Evolutionary conservation across 1,140 invertebrate species (phyloP).

Genomic region (Ips typographus): DNA sequence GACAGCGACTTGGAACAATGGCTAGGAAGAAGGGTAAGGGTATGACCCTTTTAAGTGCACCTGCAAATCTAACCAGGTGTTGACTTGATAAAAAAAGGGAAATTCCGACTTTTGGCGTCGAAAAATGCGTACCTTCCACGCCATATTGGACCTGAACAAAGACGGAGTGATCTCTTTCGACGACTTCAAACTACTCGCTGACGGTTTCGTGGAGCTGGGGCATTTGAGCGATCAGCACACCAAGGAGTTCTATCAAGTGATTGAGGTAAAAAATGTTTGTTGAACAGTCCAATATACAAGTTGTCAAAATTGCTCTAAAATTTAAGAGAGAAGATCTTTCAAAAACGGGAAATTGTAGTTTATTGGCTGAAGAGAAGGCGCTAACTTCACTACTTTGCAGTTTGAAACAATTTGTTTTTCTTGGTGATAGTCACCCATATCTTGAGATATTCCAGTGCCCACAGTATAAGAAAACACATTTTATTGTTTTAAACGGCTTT

Average conservation of each 20-base stretch:
- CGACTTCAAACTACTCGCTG: constrained; percentile 72
- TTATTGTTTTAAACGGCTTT: too few relatives aligned
- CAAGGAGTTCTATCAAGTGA: constrained; percentile 65
- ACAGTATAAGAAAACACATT: too few relatives aligned
- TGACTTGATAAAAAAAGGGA: constrained; percentile 56
- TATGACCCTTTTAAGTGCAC: constrained; percentile 3
- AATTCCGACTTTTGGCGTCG: constrained; percentile 82
- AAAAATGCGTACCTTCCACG: constrained; percentile 84
- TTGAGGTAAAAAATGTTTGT: constrained; percentile 56
- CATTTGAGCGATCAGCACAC: constrained; percentile 64
- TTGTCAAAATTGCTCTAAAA: neutral
- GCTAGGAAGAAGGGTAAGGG: constrained; percentile 42
- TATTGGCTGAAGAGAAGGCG: neutral
- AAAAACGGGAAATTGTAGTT: constrained; percentile 8
- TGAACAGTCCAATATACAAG: neutral
- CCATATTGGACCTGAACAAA: constrained; percentile 79
- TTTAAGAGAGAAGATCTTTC: neutral
- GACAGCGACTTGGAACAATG: constrained; percentile 47
- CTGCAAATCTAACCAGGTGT: neutral
- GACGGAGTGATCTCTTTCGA: constrained; percentile 82
- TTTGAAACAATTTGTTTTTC: too few relatives aligned
- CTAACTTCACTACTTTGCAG: too few relatives aligned
- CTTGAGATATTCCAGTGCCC: too few relatives aligned
- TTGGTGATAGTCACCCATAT: too few relatives aligned
- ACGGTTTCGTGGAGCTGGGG: constrained; percentile 72